A percentile compares a stretch with the other conserved stretches of the same genome.
Evolutionary conservation across 2,797 vertebrate genomes (phyloP).

Genomic region (Dipus sagitta): DNA sequence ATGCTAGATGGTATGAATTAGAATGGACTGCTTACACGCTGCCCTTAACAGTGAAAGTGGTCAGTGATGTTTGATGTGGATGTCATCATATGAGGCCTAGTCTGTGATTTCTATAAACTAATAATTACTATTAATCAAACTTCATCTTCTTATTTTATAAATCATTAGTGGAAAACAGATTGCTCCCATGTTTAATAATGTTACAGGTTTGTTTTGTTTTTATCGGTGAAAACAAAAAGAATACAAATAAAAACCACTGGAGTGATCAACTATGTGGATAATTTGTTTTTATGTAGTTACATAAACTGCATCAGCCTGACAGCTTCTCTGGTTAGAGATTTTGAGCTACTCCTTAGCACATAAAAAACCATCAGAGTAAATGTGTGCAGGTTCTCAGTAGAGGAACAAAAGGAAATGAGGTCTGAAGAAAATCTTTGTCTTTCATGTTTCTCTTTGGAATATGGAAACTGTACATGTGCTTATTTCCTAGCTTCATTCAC

Average conservation of each 20-base stretch:
- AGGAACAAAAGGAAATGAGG: not conserved
- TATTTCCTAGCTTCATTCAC: not conserved
- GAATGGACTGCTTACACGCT: constrained; percentile 52
- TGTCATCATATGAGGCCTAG: constrained; percentile 38
- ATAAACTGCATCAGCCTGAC: not conserved
- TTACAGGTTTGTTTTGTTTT: not conserved
- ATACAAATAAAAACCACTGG: not conserved
- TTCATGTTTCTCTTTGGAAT: not conserved
- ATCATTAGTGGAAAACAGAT: not conserved
- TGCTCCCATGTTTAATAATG: not conserved
- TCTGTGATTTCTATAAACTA: constrained; percentile 30
- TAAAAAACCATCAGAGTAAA: not conserved
- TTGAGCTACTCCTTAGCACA: not conserved
- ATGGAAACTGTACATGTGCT: not conserved
- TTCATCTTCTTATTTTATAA: constrained; percentile 5
- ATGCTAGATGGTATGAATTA: constrained; percentile 76
- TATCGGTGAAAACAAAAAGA: constrained; percentile 7
- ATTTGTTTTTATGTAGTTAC: not conserved
- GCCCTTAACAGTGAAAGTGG: not conserved
- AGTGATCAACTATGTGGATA: not conserved
- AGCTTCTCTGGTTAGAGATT: not conserved
- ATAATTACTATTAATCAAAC: constrained; percentile 32
- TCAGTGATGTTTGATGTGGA: constrained; percentile 29
- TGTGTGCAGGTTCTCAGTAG: not conserved
- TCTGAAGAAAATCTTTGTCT: constrained; percentile 7